Evolutionary conservation across 1,140 invertebrate species (phyloP), one percentile per base, ranked within the genome.

Genomic region (Calycopis cecrops): DNA sequence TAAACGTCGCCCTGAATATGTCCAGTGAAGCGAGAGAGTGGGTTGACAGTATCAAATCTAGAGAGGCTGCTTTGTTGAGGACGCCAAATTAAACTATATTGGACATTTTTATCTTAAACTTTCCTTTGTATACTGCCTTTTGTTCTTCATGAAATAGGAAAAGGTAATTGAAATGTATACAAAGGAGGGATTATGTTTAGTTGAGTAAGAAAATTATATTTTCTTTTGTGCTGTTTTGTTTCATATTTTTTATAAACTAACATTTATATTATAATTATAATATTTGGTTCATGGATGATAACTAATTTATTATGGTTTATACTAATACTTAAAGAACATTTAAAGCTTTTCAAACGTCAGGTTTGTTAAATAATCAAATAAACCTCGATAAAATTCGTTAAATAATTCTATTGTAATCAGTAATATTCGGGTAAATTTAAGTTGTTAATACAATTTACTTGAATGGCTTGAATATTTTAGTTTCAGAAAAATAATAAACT

Each of bases 1-100:
- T 35, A 17, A 67, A 75, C 63, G 78, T 79, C 78, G 59, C 62
- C 51, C 51, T 78, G 73, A 78, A 78, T 82, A 78, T 77, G 74
- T 65, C 60, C 66, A 71, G 62, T 73, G 73, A 69, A 76, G 65
- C 79, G 78, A 69, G 55, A 66, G 64, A 52, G 54, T 35, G 52
- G 65, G 71, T 71, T 79, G 77, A 81, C 79, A 80, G 79, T 82
- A 78, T 85, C 73, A 79, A 73, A 76, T 77, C 66, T 68, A 58
- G 56, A 69, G 62, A 51, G 59, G 63, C 66, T 68, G 62, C 63
- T 62, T 65, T 66, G 61, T 63, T 71, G 65, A 66, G 68, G 72
- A 77, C 71, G 67, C 50, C 60, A 77, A 84, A 84, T 85, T 73
- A 74, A 81, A 81, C 74, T 79, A 79, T 81, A 82, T 85, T 82